phyloP scores from a whole-genome alignment of 1,140 invertebrate genomes.

The Mylabris phalerata region DNA sequence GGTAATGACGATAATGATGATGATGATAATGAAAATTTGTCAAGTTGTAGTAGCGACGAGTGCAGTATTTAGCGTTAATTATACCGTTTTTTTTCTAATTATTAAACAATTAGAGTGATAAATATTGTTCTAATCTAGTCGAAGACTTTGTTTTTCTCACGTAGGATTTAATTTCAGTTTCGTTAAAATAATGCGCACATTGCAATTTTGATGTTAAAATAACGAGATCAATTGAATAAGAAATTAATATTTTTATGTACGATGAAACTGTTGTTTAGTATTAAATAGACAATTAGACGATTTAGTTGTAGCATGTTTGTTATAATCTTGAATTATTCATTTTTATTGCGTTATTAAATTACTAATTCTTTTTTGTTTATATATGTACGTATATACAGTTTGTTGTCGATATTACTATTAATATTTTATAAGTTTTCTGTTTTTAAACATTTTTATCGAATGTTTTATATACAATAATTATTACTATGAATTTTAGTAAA shows the following conservation, averaged over 20 bases:
- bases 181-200: background rate
- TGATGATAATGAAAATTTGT: conserved; percentile 46
- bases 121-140: background rate
- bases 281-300: background rate
- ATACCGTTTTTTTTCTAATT: conserved; percentile 14
- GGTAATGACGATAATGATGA: conserved; percentile 29
- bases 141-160: background rate
- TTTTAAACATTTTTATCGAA: conserved; percentile 23
- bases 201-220: background rate
- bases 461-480: background rate
- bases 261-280: conserved; percentile 2
- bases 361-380: conserved; percentile 5
- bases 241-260: background rate
- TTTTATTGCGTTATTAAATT: conserved; percentile 2
- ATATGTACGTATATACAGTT: conserved; percentile 5
- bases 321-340: background rate
- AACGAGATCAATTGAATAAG: background rate
- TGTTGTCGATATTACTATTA: background rate
- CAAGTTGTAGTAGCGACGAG: conserved; percentile 51
- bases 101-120: background rate
- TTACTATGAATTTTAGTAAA: too few relatives aligned
- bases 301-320: background rate
- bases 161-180: background rate
- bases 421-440: conserved; percentile 4
- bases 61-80: conserved; percentile 43